Base-by-base conservation (phyloP, 2,888 invertebrate genomes). In the Desoria tigrina region DNA sequence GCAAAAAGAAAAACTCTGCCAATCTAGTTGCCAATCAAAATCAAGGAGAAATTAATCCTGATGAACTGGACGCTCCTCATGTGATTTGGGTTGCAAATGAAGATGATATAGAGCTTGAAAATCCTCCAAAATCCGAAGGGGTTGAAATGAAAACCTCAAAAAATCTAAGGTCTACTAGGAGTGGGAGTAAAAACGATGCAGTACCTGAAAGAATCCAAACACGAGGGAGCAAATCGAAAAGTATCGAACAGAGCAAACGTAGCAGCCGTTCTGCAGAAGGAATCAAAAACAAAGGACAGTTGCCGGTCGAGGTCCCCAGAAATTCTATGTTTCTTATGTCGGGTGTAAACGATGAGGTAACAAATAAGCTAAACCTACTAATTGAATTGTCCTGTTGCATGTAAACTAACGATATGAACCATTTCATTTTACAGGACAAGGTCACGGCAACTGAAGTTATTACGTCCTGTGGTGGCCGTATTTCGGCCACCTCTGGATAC, bases 391-490 rank as follows among this genome's bases (percentile, higher is more conserved):
- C 9, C 16, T 39, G 39, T 39, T 39, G 16, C 39, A 39, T 9
- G 39, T 39, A 11, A 39, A 39, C 16, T 16, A 11, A 39, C 39
- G 9, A 39, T n/a, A n/a, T n/a, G n/a, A n/a, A n/a, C n/a, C n/a
- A n/a, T n/a, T 49, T 49, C 14, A 7, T 9, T 23, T 53, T 53
- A 27, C 24, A 56, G 6, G 39, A 57, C 2, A 67, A 61, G 28
- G 26, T 1, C 7, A 2, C 21, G 24, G 28, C 16, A 2, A 50
- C 24, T 6, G 80, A 83, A 21, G 81, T 86, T 74, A 85, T 90
- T 60, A 78, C 78, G 42, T 77, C 81, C 2, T 81, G 90, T 0
- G 90, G 90, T 49, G 92, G 88, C 0, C 81, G 80, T 18, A 84
- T 90, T 11, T 83, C 85, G 11, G 84, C 84, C 9, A 81, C 84